Conservation (phyloP, 2,888 invertebrate species). For the Stenolophus ochropezus region DNA sequence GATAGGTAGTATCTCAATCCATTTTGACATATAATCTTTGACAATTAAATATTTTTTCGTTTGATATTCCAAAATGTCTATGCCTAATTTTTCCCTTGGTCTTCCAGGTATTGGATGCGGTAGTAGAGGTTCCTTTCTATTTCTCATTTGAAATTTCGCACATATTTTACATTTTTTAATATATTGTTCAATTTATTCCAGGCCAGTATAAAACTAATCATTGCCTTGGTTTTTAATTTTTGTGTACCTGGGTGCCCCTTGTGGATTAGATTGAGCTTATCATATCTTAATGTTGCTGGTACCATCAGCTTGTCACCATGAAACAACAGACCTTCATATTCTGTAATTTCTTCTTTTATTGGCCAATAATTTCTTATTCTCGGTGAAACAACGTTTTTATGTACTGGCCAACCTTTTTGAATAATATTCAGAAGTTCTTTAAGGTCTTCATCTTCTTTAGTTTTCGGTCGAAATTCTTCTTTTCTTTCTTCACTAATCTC, state of each 20-base stretch:
- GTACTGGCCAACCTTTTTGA: neutral
- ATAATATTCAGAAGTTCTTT: neutral
- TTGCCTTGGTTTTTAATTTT: too few species aligned
- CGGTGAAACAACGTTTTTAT: neutral
- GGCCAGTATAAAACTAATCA: too few species aligned
- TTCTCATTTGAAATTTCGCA: neutral
- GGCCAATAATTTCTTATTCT: neutral
- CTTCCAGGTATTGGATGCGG: too few species aligned
- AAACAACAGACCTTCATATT: neutral
- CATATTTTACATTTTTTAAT: too few species aligned
- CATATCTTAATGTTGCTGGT: too few species aligned
- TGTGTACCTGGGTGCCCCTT: too few species aligned
- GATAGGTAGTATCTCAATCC: neutral
- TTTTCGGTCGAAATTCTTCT: neutral
- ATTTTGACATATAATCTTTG: neutral
- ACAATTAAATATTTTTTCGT: neutral
- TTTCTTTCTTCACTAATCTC: neutral
- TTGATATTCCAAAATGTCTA: neutral
- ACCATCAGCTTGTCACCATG: too few species aligned
- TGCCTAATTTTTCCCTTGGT: neutral
- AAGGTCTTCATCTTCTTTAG: neutral
- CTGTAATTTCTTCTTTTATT: neutral
- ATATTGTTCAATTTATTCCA: too few species aligned
- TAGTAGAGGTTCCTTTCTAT: neutral
- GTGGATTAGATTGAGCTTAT: too few species aligned